Percentiles rank a stretch among this genome's conserved stretches.
These are phyloP conservation scores for Pogonomyrmex barbatus DNA, from an alignment of 1,140 invertebrate genomes.

Conservation along the genomic window DNA sequence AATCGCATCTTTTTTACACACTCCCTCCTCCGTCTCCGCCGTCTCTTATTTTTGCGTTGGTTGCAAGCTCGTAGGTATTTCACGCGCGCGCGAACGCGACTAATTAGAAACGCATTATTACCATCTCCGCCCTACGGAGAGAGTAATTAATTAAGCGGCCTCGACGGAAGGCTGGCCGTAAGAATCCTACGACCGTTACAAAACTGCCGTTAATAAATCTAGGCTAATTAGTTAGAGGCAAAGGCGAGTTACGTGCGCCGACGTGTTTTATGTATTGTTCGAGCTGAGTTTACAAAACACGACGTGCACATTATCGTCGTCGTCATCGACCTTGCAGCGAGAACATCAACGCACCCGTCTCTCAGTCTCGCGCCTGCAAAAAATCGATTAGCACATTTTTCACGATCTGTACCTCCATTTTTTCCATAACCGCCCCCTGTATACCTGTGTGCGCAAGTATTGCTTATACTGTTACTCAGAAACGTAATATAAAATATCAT, in stretches of 20 bases:
- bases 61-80: slow-evolving; percentile 38
- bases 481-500: neutral
- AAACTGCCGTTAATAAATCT: slow-evolving; percentile 64
- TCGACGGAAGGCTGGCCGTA: slow-evolving; percentile 41
- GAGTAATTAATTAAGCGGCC: slow-evolving; percentile 56
- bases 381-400: slow-evolving; percentile 46
- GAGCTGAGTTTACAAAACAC: slow-evolving; percentile 42
- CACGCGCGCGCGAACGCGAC: slow-evolving; percentile 38
- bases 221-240: slow-evolving; percentile 55
- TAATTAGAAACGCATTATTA: slow-evolving; percentile 62
- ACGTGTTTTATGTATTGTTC: slow-evolving; percentile 53
- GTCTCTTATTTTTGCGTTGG: neutral
- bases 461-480: neutral
- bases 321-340: neutral
- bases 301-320: slow-evolving; percentile 13
- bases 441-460: neutral
- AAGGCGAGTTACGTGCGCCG: slow-evolving; percentile 22
- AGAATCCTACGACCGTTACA: slow-evolving; percentile 57
- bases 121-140: slow-evolving; percentile 12
- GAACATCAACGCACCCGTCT: slow-evolving; percentile 2
- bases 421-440: neutral
- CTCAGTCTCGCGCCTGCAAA: neutral
- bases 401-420: neutral
- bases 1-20: neutral
- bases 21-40: neutral